Conservation (phyloP, 2,113 vertebrate genomes). For the Cyphomyrus plagiostoma region DNA sequence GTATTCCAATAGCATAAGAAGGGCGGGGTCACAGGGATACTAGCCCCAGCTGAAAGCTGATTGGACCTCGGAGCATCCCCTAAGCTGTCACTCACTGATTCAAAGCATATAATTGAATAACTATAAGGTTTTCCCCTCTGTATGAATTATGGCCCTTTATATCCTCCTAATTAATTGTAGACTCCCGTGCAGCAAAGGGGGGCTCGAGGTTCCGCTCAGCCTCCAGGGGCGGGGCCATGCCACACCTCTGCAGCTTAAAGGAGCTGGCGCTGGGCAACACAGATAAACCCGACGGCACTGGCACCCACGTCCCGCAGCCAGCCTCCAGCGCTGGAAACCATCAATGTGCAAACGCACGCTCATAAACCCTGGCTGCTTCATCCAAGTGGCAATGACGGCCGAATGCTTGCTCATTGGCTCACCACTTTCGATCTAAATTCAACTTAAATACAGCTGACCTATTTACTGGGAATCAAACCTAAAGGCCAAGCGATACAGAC, state of each 20-base stretch:
- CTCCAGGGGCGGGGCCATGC: background rate
- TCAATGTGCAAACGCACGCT: background rate
- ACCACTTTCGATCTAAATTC: background rate
- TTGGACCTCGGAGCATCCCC: background rate
- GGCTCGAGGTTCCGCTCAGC: background rate
- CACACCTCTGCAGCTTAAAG: background rate
- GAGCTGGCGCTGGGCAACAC: background rate
- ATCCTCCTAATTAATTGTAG: background rate
- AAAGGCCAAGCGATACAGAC: background rate
- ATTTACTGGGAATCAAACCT: background rate
- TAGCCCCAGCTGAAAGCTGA: background rate
- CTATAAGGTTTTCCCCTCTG: background rate
- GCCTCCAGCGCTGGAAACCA: background rate
- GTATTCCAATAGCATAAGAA: background rate
- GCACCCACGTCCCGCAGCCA: background rate
- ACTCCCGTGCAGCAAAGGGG: background rate
- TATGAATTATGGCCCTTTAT: background rate
- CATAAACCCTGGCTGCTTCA: background rate
- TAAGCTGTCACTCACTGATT: background rate
- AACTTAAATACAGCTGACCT: conserved; percentile 1
- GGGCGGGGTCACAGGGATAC: background rate
- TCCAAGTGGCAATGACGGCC: background rate
- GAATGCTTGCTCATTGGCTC: background rate
- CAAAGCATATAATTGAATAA: background rate
- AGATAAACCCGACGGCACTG: background rate